A percentile compares a stretch with the other conserved stretches of the same genome.
These are phyloP conservation scores for Tragelaphus imberbis DNA, from an alignment of 2,113 vertebrate genomes.

Conservation along the genomic window DNA sequence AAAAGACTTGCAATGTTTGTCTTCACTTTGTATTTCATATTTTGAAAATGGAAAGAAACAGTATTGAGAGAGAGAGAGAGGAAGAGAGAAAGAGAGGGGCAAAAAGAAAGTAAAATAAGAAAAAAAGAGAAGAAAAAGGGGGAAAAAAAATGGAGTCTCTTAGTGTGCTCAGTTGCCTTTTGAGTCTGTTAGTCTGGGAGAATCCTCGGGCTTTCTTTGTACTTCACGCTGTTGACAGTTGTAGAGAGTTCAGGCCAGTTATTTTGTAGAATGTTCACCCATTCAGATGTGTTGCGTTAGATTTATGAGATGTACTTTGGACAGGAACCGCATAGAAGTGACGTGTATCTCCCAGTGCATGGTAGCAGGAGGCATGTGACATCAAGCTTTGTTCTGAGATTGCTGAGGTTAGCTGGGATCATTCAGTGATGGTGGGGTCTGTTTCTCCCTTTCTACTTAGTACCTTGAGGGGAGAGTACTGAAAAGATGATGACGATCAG, in stretches of 20 bases:
- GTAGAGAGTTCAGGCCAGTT: background rate
- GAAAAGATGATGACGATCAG: background rate
- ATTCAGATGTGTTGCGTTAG: background rate
- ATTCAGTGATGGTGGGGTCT: background rate
- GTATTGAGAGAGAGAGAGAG: conserved; percentile 16
- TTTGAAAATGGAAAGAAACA: conserved; percentile 88
- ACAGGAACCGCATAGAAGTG: background rate
- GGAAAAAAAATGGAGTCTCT: background rate
- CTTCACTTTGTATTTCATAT: conserved; percentile 88
- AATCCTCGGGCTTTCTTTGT: background rate
- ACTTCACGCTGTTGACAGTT: background rate
- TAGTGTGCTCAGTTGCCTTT: fast-evolving
- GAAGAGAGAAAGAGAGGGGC: no score
- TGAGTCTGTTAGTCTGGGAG: background rate
- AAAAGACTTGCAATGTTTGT: conserved; percentile 81
- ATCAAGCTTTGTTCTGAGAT: no score
- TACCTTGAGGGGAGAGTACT: background rate
- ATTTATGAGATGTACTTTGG: background rate
- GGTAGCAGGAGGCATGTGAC: background rate
- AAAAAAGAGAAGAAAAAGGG: background rate
- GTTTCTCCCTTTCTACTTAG: background rate
- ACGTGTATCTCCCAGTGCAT: fast-evolving
- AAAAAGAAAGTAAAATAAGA: background rate
- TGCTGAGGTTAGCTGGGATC: background rate
- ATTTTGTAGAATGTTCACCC: background rate